These are phyloP conservation scores for Brassicogethes aeneus DNA, from an alignment of 2,888 invertebrate genomes.

Conservation along the genomic window DNA sequence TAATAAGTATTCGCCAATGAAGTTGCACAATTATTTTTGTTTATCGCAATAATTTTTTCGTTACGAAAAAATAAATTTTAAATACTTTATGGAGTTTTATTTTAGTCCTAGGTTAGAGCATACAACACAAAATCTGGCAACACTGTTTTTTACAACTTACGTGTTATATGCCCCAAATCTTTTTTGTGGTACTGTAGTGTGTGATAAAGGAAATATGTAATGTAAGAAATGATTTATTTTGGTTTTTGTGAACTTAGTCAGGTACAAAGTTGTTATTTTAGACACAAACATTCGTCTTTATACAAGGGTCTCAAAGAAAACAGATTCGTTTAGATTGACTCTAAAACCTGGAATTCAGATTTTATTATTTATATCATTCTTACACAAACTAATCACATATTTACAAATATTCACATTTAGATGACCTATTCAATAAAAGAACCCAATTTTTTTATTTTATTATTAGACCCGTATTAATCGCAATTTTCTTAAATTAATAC, in stretches of 20 bases:
- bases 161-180: too few relatives aligned
- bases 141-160: too few relatives aligned
- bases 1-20: too few relatives aligned
- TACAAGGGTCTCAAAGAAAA: background rate
- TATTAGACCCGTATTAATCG: conserved; percentile 38
- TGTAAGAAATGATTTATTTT: background rate
- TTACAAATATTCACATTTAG: conserved; percentile 42
- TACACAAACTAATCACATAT: conserved; percentile 41
- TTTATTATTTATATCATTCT: conserved; percentile 37
- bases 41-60: too few relatives aligned
- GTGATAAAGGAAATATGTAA: too few relatives aligned
- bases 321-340: conserved; percentile 15
- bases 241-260: background rate
- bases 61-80: too few relatives aligned
- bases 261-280: background rate
- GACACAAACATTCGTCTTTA: too few relatives aligned
- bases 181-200: too few relatives aligned
- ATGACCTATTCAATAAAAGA: conserved; percentile 33
- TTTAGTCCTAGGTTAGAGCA: too few relatives aligned
- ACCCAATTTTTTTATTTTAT: conserved; percentile 29
- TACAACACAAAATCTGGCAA: too few relatives aligned
- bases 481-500: conserved; percentile 29
- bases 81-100: too few relatives aligned
- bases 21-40: too few relatives aligned
- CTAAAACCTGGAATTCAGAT: conserved; percentile 37